Evolutionary conservation across 2,113 vertebrate genomes (phyloP), one percentile per base, ranked within the genome.

Genomic region (Pithys albifrons): DNA sequence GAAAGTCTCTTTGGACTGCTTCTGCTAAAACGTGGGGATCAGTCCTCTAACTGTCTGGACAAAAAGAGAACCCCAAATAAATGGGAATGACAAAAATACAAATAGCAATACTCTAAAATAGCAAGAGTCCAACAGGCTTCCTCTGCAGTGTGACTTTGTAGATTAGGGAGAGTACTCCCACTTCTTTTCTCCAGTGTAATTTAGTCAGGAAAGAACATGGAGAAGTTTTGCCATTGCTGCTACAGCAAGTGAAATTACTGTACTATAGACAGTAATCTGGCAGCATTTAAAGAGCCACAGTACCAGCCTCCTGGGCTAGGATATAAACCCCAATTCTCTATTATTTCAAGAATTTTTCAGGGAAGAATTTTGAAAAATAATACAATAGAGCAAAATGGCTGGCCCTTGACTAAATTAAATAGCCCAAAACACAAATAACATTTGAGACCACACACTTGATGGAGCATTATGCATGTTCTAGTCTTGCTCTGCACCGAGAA

Each of bases 401-500:
- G 1, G 25, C 19, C 18, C 24, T 45, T 48, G 79, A 73, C 48
- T 18, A 70, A 75, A 45, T 5, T 13, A 52, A 71, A 72, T 29
- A 55, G 13, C n/a, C 6, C 5, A 14, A 29, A 4, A 3, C 23
- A 16, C 28, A 58, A 46, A 54, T 33, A 11, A 20, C 3, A 2
- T 17, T 2, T 43, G 46, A 59, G 57, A 61, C 14, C 37, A 17
- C 17, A 39, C 58, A 79, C 29, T 12, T 64, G 25, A 27, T 51
- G 39, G n/a, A 78, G 19, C n/a, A 6, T 43, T 54, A 58, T 52
- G 35, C 35, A 7, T 61, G 27, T 65, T 57, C 29, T 2, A 8
- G 10, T 18, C 28, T 37, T 1, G 2, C 14, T 65, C 48, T 51
- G 39, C 48, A 13, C 0, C 5, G 35, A 25, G 14, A 37, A 22